Conservation (phyloP, 2,888 invertebrate genomes). For the Girardia tigrina region DNA sequence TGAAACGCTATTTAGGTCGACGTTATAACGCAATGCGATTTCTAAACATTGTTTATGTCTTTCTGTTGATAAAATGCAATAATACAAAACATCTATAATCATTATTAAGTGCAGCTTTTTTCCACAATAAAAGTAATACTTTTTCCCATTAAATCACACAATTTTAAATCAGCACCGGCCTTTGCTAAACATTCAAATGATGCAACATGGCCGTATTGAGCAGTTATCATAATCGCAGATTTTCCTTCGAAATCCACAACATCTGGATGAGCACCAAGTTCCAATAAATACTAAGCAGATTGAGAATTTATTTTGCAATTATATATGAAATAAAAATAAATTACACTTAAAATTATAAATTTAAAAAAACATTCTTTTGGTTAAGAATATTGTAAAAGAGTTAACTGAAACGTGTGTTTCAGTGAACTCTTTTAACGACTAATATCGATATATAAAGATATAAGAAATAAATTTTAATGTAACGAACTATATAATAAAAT, state of each 20-base stretch:
- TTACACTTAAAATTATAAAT: no score
- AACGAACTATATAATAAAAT: no score
- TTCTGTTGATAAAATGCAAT: slow-evolving; percentile 47
- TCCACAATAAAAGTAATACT: slow-evolving; percentile 39
- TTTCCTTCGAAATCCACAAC: slow-evolving; percentile 48
- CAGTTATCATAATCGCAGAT: slow-evolving; percentile 49
- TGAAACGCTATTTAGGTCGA: slow-evolving; percentile 46
- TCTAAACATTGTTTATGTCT: slow-evolving; percentile 48
- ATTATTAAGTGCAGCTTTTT: slow-evolving; percentile 10
- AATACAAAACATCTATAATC: slow-evolving; percentile 45
- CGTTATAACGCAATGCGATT: slow-evolving; percentile 45
- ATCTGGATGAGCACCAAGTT: slow-evolving; percentile 47
- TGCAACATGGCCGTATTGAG: slow-evolving; percentile 49
- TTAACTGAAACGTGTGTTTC: no score
- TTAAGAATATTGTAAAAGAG: no score
- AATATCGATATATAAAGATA: no score
- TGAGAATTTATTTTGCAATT: no score
- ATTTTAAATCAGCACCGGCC: slow-evolving; percentile 45
- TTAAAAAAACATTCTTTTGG: no score
- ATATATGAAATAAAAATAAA: no score
- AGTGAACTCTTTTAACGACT: no score
- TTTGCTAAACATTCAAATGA: slow-evolving; percentile 45
- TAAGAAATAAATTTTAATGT: no score
- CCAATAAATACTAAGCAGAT: not conserved
- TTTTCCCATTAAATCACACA: slow-evolving; percentile 48